phyloP scores from a whole-genome alignment of 2,113 vertebrate species.

The Oenanthe oenanthe region DNA sequence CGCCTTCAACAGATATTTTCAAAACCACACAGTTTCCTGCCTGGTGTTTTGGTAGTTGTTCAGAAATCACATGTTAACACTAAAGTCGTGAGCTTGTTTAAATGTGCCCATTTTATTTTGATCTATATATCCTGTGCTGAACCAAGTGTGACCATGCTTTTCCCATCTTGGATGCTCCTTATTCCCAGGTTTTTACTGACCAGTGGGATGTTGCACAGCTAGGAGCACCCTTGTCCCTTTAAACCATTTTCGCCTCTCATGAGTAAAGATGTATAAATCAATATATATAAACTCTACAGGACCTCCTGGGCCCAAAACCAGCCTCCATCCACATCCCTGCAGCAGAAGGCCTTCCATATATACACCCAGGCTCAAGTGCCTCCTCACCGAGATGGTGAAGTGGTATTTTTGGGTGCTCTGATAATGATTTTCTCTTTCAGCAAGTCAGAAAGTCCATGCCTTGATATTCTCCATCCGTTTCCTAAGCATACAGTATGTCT shows the following conservation, averaged over 20 bases:
- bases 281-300: background rate
- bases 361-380: background rate
- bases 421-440: background rate
- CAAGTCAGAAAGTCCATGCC: background rate
- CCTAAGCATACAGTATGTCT: background rate
- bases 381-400: background rate
- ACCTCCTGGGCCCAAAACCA: background rate
- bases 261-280: background rate
- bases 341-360: background rate
- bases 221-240: background rate
- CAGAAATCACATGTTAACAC: background rate
- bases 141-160: background rate
- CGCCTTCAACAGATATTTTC: background rate
- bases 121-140: background rate
- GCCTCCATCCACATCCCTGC: background rate
- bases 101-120: background rate
- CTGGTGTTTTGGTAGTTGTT: background rate
- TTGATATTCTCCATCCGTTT: background rate
- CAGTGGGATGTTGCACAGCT: background rate
- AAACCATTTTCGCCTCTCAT: no score
- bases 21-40: slow-evolving; percentile 35
- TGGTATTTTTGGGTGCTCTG: background rate
- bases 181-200: background rate
- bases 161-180: background rate
- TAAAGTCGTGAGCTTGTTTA: background rate